Base-by-base conservation (phyloP, 1,140 invertebrate genomes). In the Tetramorium parvispinum region DNA sequence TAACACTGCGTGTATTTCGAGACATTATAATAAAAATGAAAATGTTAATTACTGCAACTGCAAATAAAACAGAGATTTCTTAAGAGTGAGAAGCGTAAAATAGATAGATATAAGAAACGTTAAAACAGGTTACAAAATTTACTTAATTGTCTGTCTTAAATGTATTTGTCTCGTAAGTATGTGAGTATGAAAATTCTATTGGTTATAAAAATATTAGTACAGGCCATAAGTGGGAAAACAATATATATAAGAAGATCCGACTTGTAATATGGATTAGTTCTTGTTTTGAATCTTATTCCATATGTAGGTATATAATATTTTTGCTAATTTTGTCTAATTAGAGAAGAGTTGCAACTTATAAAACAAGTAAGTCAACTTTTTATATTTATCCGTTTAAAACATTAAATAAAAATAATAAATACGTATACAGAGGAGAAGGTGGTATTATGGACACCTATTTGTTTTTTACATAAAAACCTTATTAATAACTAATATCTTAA, bases 221-320 rank as follows among this genome's bases (percentile, higher is more conserved):
- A 57, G n/a, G 6, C 21, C 40, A 49, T 57, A 75, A 57, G 1
- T 21, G 18, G 2, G 0, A 37, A 55, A 11, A 10, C 18, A 66
- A 68, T 37, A 21, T 16, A 65, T 79, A 79, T 79, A 79, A 79
- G 46, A 51, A n/a, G 43, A 51, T 37, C n/a, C 49, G 3, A 5
- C 11, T 37, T 0, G 3, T 10, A 24, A 37, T 7, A 2, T 37
- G 27, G 16, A 51, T 24, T 13, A 66, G 0, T 79, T 51, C 32
- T 10, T 1, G 3, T 59, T 32, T 53, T 6, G 32, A 53, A 43
- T 55, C 0, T 40, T 6, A 11, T 13, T 40, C 32, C 16, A 5
- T 13, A 10, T 27, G 1, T 32, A 46, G 3, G 0, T 32, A 32
- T 46, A 40, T 21, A 51, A 4, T 6, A 55, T 18, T 24, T 49